Base-by-base conservation (phyloP, 2,113 vertebrate species). In the Sminthopsis crassicaudata region DNA sequence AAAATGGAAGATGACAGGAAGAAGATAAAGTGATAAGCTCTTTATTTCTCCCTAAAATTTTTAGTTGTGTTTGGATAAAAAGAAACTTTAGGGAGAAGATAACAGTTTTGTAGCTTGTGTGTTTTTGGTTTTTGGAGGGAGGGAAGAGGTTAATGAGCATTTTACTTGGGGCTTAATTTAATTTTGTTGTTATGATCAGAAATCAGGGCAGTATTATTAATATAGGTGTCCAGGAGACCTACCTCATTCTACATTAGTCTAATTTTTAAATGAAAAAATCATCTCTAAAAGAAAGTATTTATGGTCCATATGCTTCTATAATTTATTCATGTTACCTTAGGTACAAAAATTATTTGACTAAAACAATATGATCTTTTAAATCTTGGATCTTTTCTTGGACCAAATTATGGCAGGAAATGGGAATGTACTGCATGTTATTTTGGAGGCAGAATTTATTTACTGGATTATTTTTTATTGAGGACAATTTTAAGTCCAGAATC, bases 1-100 rank as follows among this genome's bases (percentile, higher is more conserved):
- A 51, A 51, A 51, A 51, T 51, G 50, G 50, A 51, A 51, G 50
- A 51, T 51, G 50, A 51, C 10, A n/a, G 94, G 55, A 50, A 96
- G 97, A 94, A 96, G 90, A 97, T 97, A 97, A 97, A 97, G 92
- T 94, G 89, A 23, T 67, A 96, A 90, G 52, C 93, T 42, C 26
- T 94, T 96, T 92, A 46, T 30, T 94, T 96, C 97, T 97, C 95
- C 93, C 97, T 97, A 97, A 97, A 97, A 96, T 96, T 96, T 95
- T 98, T 98, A 97, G 89, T 95, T 97, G 94, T 98, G 76, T 97
- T 93, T 97, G 90, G 92, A 52, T 95, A 97, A 97, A 98, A 98
- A 98, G 97, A 98, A 94, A 94, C 88, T 96, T 92, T 91, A 46
- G 88, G 97, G 94, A 95, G 98, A 97, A 98, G 94, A 97, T 97